Base-by-base conservation (phyloP, 2,888 invertebrate genomes). In the Phytoseiulus persimilis region DNA sequence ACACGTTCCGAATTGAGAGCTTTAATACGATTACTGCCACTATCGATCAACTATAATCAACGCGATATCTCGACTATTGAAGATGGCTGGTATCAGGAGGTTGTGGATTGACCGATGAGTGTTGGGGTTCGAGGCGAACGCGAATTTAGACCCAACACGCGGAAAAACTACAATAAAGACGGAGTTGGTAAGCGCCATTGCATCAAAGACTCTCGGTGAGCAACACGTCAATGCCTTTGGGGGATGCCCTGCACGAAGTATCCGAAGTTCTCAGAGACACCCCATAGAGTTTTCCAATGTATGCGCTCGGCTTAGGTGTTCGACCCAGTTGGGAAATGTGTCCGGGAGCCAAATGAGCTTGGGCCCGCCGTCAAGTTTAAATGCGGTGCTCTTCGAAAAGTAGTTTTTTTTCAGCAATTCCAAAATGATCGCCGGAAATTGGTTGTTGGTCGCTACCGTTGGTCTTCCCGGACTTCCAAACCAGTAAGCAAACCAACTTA, bases 331-430 rank as follows among this genome's bases (percentile, higher is more conserved):
- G 65, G 28, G 65, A 65, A 65, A 65, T 65, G 65, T 65, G 65
- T 65, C 18, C 65, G 65, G 65, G 65, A 65, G 65, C 65, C 65
- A 65, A 65, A 65, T 65, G 65, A 65, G 65, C 65, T 65, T 65
- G 65, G 65, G 65, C 65, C 65, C 65, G 65, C 65, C 65, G 65
- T 65, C 65, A 65, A 65, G 65, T 65, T 65, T 65, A 65, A 65
- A 65, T 65, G 65, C 65, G 65, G 65, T 65, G 2, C 28, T 65
- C 65, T 28, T 65, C 28, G 65, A 28, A 11, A 65, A 11, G 28
- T 65, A 6, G 65, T 65, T 65, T 65, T 65, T 23, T 65, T 65
- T 2, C 2, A 65, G 65, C 65, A 65, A 65, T 65, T 18, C 65
- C 65, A 14, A 18, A 14, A 28, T 65, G 65, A 65, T 65, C 18